Conservation (phyloP, 2,888 invertebrate species). For the Caradrina kadenii region DNA sequence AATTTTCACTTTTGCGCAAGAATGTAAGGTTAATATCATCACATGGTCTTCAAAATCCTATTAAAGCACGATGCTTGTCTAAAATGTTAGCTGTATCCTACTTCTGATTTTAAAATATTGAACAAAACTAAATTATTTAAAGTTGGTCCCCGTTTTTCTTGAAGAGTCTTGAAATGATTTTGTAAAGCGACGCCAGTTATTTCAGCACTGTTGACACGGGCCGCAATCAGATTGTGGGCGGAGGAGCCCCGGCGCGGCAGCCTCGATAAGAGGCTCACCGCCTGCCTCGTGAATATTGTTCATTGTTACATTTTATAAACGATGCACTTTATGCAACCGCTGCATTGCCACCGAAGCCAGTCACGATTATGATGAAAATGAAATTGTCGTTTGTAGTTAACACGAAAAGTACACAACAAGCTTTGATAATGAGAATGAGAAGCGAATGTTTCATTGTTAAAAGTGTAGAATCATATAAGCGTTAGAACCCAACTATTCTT, state of each 20-base stretch:
- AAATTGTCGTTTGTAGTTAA: conserved; percentile 41
- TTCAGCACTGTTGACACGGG: conserved; percentile 61
- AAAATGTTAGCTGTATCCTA: neutral
- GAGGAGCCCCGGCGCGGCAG: conserved; percentile 62
- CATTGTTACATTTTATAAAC: conserved; percentile 68
- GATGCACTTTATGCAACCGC: conserved; percentile 61
- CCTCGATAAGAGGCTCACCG: conserved; percentile 72
- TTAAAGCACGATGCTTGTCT: conserved; percentile 21
- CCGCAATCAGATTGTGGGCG: conserved; percentile 76
- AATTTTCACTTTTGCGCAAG: conserved; percentile 18
- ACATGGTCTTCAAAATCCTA: conserved; percentile 36
- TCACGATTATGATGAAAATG: conserved; percentile 45
- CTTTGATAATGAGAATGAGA: conserved; percentile 27
- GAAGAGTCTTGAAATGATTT: conserved; percentile 59
- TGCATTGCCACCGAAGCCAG: conserved; percentile 28
- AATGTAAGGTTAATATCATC: conserved; percentile 30
- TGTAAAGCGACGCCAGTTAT: conserved; percentile 62
- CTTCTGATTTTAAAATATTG: conserved; percentile 18
- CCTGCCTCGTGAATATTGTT: conserved; percentile 69
- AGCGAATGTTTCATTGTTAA: conserved; percentile 23
- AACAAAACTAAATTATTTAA: conserved; percentile 29
- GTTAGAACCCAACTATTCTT: neutral
- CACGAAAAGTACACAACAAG: conserved; percentile 36
- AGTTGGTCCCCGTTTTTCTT: conserved; percentile 40
- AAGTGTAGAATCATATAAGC: neutral